Evolutionary conservation across 2,113 vertebrate genomes (phyloP).

Genomic region (Deroptyus accipitrinus): DNA sequence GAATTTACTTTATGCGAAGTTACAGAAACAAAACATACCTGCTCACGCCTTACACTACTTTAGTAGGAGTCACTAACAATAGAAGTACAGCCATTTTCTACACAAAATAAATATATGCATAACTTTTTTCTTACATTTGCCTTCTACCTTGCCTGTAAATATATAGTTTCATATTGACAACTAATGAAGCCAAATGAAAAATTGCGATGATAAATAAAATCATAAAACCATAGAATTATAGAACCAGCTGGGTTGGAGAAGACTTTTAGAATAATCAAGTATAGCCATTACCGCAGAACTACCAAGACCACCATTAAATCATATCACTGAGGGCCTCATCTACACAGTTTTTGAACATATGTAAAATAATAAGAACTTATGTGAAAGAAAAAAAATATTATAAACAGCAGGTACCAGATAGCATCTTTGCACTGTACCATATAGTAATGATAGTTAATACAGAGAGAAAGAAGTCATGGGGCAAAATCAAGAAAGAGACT

Average conservation of each 20-base stretch:
- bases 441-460: neutral
- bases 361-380: neutral
- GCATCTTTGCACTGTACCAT: neutral
- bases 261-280: neutral
- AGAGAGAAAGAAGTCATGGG: neutral
- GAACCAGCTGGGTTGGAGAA: neutral
- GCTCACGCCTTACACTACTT: neutral
- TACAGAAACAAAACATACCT: neutral
- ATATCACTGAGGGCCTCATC: neutral
- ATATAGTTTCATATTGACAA: neutral
- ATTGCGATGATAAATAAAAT: slow-evolving; percentile 13
- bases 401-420: neutral
- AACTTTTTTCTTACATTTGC: neutral
- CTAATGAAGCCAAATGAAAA: neutral
- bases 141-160: neutral
- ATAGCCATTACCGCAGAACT: neutral
- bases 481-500: neutral
- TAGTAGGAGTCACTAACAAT: neutral
- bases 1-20: neutral
- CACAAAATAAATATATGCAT: neutral
- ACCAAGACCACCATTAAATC: neutral
- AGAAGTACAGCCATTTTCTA: neutral
- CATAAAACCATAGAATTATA: neutral
- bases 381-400: neutral
- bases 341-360: neutral